These are phyloP conservation scores for Labeo catla DNA, from an alignment of 2,113 vertebrate genomes.

Conservation along the genomic window DNA sequence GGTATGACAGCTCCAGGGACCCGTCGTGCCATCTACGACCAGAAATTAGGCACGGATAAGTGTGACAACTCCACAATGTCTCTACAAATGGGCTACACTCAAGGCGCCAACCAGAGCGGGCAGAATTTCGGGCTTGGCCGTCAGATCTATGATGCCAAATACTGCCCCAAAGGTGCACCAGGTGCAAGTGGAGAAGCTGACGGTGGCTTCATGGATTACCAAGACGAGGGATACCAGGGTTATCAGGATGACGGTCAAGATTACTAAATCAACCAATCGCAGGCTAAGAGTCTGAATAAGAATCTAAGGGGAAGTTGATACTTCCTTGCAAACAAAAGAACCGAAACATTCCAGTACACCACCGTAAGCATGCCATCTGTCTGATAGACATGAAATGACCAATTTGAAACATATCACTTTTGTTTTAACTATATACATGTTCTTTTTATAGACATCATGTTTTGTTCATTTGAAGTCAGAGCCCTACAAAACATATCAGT, in stretches of 20 bases:
- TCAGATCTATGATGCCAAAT: constrained; percentile 95
- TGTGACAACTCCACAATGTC: constrained; percentile 95
- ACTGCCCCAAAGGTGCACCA: constrained; percentile 81
- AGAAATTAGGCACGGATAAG: constrained; percentile 87
- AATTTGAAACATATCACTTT: constrained; percentile 30
- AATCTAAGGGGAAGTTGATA: background rate
- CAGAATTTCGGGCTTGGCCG: constrained; percentile 92
- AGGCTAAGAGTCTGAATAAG: constrained; percentile 57
- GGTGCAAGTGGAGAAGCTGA: constrained; percentile 61
- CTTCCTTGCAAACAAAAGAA: constrained; percentile 22
- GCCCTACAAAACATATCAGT: background rate
- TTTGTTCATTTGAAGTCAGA: background rate
- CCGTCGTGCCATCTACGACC: constrained; percentile 90
- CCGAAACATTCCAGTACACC: background rate
- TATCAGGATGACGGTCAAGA: constrained; percentile 75
- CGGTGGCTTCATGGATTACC: constrained; percentile 66
- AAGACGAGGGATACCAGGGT: constrained; percentile 78
- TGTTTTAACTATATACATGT: background rate
- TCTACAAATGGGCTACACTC: constrained; percentile 92
- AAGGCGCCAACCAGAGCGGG: constrained; percentile 90
- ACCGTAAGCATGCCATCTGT: background rate
- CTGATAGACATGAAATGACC: background rate
- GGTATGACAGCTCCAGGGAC: constrained; percentile 95
- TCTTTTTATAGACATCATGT: background rate
- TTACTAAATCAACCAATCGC: constrained; percentile 63